Conservation (phyloP, 1,140 invertebrate genomes). For the Phocides pigmalion region DNA sequence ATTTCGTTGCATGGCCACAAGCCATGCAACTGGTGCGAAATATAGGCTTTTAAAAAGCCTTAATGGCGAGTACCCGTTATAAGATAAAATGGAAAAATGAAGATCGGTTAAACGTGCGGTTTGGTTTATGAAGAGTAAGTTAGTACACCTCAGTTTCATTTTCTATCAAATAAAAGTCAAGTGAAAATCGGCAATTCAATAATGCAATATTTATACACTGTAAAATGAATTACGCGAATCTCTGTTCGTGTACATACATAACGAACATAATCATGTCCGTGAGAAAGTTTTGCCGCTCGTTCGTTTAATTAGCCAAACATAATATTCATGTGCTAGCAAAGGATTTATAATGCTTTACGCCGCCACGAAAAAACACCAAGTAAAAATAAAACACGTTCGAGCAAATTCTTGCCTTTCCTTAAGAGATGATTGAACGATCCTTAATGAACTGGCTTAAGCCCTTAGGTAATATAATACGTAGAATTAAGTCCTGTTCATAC, state of each 20-base stretch:
- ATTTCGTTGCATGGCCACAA: too few species aligned
- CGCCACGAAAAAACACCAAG: conserved; percentile 40
- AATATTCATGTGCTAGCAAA: conserved; percentile 31
- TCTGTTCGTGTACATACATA: conserved; percentile 36
- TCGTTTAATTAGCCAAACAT: conserved; percentile 29
- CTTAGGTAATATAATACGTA: conserved; percentile 69
- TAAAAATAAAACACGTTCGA: conserved; percentile 48
- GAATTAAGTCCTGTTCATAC: conserved; percentile 63
- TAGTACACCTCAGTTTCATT: too few species aligned
- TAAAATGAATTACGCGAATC: conserved; percentile 18
- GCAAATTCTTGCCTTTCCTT: conserved; percentile 56
- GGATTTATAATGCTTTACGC: conserved; percentile 35
- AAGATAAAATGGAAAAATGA: too few species aligned
- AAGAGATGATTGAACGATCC: conserved; percentile 73
- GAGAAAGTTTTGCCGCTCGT: conserved; percentile 29
- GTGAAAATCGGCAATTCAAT: conserved; percentile 30
- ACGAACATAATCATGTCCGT: conserved; percentile 15
- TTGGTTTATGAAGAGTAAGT: too few species aligned
- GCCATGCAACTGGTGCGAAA: too few species aligned
- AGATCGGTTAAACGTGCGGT: too few species aligned
- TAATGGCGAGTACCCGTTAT: too few species aligned
- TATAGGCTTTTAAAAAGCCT: too few species aligned
- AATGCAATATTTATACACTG: conserved; percentile 28
- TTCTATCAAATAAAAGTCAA: conserved; percentile 2
- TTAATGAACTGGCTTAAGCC: conserved; percentile 72